A percentile compares a stretch with the other conserved stretches of the same genome.
Evolutionary conservation across 2,113 vertebrate genomes (phyloP).

Genomic region (Rynchops niger): DNA sequence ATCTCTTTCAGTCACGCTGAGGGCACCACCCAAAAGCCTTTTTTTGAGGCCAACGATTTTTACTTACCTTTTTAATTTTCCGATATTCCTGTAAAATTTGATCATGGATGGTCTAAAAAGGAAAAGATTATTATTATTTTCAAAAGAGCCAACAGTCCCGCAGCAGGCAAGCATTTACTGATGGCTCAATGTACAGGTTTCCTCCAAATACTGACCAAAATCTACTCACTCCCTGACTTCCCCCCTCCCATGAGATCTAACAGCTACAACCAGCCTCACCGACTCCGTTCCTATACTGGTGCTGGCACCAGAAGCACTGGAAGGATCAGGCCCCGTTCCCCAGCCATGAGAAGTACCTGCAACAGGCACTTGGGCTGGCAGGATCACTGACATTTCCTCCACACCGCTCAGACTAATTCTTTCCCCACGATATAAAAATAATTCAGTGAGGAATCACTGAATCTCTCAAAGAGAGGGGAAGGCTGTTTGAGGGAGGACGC

Average conservation of each 20-base stretch:
- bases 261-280: rapidly evolving
- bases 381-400: not conserved
- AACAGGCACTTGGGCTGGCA: not conserved
- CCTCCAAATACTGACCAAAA: not conserved
- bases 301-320: not conserved
- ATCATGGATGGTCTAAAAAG: slow-evolving; percentile 89
- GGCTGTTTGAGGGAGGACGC: not conserved
- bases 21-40: not conserved
- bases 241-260: not conserved
- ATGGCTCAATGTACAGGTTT: rapidly evolving
- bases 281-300: not conserved
- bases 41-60: not conserved
- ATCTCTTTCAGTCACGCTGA: not conserved
- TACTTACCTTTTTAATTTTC: slow-evolving; percentile 94
- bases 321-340: not conserved
- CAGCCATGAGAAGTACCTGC: not conserved
- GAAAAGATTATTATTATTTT: not conserved
- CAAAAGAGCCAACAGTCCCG: not conserved
- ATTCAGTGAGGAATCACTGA: not conserved
- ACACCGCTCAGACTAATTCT: too few relatives aligned
- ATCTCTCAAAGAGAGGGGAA: not conserved
- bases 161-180: not conserved
- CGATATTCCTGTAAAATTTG: slow-evolving; percentile 97
- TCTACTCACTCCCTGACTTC: rapidly evolving
- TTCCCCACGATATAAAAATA: not conserved